These are phyloP conservation scores for Nasonia longicornis DNA, from an alignment of 1,140 invertebrate species.

Conservation along the genomic window DNA sequence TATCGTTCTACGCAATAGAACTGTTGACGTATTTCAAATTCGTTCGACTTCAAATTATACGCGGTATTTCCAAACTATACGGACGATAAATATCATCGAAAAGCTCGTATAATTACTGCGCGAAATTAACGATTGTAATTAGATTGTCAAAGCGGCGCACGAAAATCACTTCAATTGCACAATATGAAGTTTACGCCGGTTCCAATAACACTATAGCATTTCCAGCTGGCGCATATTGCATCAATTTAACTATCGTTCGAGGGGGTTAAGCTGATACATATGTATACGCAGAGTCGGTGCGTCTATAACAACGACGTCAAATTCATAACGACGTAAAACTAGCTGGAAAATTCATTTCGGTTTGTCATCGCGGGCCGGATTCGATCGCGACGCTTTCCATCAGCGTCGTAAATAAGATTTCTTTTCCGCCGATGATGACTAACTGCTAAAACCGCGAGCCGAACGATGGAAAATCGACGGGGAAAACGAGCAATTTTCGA, in stretches of 20 bases:
- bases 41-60: too few species aligned
- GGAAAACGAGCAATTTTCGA: too few species aligned
- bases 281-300: not conserved
- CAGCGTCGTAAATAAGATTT: conserved; percentile 7
- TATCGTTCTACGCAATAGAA: not conserved
- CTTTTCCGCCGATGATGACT: not conserved
- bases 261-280: not conserved
- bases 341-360: not conserved
- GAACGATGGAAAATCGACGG: too few species aligned
- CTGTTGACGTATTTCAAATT: too few species aligned
- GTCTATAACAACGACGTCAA: not conserved
- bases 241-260: not conserved
- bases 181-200: conserved; percentile 5
- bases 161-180: conserved; percentile 23
- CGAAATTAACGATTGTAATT: conserved; percentile 7
- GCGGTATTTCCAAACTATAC: too few species aligned
- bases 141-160: not conserved
- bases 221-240: not conserved
- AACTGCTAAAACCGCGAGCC: too few species aligned
- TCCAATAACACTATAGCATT: not conserved
- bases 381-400: not conserved
- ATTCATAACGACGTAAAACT: not conserved
- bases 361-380: not conserved
- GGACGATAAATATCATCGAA: not conserved
- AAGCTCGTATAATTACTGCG: not conserved